Conservation (phyloP, 2,797 vertebrate genomes). For the Pterois miles region DNA sequence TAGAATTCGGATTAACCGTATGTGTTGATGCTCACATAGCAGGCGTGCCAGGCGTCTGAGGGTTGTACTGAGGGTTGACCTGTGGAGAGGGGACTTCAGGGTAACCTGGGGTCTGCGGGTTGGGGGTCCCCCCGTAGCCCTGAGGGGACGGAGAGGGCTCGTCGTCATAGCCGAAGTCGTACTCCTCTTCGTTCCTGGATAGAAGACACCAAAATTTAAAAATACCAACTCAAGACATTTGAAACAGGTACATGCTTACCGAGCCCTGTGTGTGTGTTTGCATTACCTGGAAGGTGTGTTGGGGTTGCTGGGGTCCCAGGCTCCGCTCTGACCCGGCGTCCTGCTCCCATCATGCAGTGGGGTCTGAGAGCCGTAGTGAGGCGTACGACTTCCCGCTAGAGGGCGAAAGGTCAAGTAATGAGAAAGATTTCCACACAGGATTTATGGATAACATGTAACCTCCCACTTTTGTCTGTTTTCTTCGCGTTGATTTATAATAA, state of each 20-base stretch:
- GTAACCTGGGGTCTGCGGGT: conserved; percentile 95
- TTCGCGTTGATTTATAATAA: no score
- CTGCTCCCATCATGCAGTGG: conserved; percentile 95
- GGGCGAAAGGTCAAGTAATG: background rate
- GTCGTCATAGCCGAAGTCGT: conserved; percentile 92
- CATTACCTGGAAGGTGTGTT: conserved; percentile 92
- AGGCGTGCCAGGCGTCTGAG: conserved; percentile 93
- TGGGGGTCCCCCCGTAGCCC: conserved; percentile 92
- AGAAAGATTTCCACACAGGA: background rate
- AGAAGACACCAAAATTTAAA: background rate
- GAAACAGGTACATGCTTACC: no score
- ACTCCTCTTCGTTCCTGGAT: conserved; percentile 91
- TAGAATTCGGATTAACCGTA: fast-evolving
- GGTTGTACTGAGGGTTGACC: conserved; percentile 95
- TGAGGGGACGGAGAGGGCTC: conserved; percentile 95
- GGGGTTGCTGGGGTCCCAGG: conserved; percentile 96
- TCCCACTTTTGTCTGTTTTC: no score
- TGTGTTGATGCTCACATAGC: conserved; percentile 89
- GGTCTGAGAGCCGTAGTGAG: conserved; percentile 95
- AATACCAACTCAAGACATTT: background rate
- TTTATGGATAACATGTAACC: no score
- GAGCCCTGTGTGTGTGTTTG: background rate
- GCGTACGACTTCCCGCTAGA: conserved; percentile 88
- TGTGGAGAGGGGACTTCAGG: conserved; percentile 94
- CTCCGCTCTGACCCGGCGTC: conserved; percentile 94